A percentile compares a stretch with the other conserved stretches of the same genome.
These are phyloP conservation scores for Ecliptopera silaceata DNA, from an alignment of 2,888 invertebrate genomes.

Conservation along the genomic window DNA sequence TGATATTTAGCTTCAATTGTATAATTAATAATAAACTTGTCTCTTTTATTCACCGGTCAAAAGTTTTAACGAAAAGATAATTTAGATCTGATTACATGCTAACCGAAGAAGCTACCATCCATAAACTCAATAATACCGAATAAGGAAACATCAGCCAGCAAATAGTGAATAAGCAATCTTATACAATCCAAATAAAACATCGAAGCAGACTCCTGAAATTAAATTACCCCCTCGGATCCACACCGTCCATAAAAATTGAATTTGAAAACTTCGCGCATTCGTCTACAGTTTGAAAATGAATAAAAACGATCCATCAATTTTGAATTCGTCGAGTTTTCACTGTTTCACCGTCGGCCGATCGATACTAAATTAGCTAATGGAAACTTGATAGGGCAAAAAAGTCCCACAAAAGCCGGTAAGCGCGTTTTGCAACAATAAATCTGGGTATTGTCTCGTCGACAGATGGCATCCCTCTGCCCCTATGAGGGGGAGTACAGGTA, in stretches of 20 bases:
- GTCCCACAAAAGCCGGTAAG: conserved; percentile 67
- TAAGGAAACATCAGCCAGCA: conserved; percentile 14
- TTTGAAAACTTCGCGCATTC: conserved; percentile 63
- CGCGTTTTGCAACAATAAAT: conserved; percentile 77
- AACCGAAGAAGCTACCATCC: too few species aligned
- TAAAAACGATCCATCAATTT: conserved; percentile 78
- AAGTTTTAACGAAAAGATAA: too few species aligned
- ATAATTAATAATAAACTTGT: too few species aligned
- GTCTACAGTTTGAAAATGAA: conserved; percentile 61
- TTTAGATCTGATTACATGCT: too few species aligned
- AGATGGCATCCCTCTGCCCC: conserved; percentile 67
- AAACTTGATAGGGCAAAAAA: conserved; percentile 82
- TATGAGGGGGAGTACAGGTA: conserved; percentile 59
- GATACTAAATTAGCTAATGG: conserved; percentile 82
- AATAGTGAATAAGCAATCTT: conserved; percentile 25
- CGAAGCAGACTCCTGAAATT: conserved; percentile 45
- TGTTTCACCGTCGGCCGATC: conserved; percentile 66
- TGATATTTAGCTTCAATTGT: too few species aligned
- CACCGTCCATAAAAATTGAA: conserved; percentile 68
- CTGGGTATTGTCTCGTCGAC: conserved; percentile 71
- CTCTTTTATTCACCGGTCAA: too few species aligned
- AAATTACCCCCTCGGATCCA: conserved; percentile 54
- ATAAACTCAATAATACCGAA: conserved; percentile 12
- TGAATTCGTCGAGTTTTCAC: conserved; percentile 64
- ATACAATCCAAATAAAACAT: conserved; percentile 25